Base-by-base conservation (phyloP, 2,797 vertebrate species). In the Pitangus sulphuratus region DNA sequence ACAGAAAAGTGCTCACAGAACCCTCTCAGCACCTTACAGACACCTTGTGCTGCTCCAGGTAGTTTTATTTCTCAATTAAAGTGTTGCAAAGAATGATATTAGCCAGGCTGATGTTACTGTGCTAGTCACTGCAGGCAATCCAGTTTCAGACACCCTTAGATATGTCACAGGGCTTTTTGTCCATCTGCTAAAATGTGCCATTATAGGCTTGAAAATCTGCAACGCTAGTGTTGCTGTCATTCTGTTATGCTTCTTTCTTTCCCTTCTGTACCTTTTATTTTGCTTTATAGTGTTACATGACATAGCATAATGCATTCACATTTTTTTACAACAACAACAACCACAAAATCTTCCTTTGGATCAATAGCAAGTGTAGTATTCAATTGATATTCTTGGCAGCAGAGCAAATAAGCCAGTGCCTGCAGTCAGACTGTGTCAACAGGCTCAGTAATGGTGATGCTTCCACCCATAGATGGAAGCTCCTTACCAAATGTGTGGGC, bases 321-420 rank as follows among this genome's bases (percentile, higher is more conserved):
- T 87, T 83, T 91, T 94, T 94, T 93, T 90, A 91, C 84, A 58
- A 20, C 35, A 77, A 60, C 84, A 81, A 47, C 65, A 83, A 48
- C 66, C 72, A 74, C 20, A 60, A 88, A 93, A 86, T 90, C 81
- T 93, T 94, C 72, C 70, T 89, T 80, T 75, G 91, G 89, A 95
- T 97, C 97, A 94, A 96, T 96, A 97, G 42, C 18, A 89, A 93
- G 48, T 24, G 37, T 76, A 76, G 66, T 60, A 94, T 70, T 37
- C 89, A 95, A 92, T 69, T 94, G 92, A 96, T 95, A 96, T 94
- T 91, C 90, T 84, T 94, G 89, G 92, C 89, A 95, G 93, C 69
- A 83, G 33, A 95, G 86, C 48, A 96, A 93, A 96, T 77, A 95
- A 93, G 25, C 33, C 69, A 69, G n/a, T 1, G 18, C 57, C 81